These are phyloP conservation scores for Ctenicera cuprea DNA, from an alignment of 2,888 invertebrate species.

Conservation along the genomic window DNA sequence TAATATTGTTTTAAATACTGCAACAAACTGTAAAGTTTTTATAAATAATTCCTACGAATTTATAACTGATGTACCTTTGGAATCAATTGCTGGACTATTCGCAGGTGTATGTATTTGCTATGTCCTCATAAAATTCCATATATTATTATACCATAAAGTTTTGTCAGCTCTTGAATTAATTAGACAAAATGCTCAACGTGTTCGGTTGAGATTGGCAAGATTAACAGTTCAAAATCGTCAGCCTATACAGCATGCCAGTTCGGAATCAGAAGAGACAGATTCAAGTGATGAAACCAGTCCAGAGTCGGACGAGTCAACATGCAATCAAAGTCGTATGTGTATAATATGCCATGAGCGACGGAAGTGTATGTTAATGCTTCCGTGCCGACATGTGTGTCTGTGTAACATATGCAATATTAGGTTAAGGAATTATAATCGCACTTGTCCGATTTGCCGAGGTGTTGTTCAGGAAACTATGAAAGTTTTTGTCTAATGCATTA, in stretches of 20 bases:
- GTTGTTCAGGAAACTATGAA: slow-evolving; percentile 76
- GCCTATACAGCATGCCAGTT: not conserved
- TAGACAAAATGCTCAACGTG: slow-evolving; percentile 10
- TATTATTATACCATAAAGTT: slow-evolving; percentile 55
- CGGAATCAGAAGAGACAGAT: slow-evolving; percentile 33
- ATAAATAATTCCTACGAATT: slow-evolving; percentile 56
- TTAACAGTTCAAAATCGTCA: not conserved
- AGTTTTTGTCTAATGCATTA: slow-evolving; percentile 72
- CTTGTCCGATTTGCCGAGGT: slow-evolving; percentile 76
- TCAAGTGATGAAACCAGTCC: not conserved
- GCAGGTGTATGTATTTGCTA: slow-evolving; percentile 62
- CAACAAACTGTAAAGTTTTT: slow-evolving; percentile 38
- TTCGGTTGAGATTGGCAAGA: slow-evolving; percentile 10
- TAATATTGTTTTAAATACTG: slow-evolving; percentile 21
- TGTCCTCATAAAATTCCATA: slow-evolving; percentile 62
- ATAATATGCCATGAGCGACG: slow-evolving; percentile 76
- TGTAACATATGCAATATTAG: slow-evolving; percentile 74
- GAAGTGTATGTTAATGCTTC: slow-evolving; percentile 76
- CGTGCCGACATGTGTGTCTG: slow-evolving; percentile 76
- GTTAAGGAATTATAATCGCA: slow-evolving; percentile 74
- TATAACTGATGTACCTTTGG: slow-evolving; percentile 65
- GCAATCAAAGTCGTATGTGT: slow-evolving; percentile 71
- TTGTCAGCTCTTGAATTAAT: slow-evolving; percentile 5
- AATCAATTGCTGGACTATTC: slow-evolving; percentile 63
- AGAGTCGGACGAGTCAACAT: not conserved